Conservation (phyloP, 2,888 invertebrate species). For the Hartigia nigra region DNA sequence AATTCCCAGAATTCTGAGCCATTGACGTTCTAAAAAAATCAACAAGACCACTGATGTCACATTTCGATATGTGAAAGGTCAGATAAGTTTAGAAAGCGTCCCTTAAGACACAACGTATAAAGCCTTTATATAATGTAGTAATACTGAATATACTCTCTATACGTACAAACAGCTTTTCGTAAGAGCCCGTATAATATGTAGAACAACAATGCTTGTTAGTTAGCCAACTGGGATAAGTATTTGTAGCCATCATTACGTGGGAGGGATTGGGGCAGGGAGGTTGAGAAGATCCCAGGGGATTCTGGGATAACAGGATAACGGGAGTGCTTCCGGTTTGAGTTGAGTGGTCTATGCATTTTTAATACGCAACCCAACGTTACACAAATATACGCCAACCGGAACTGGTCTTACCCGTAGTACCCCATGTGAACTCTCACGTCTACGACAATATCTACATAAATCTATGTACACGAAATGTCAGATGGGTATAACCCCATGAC, state of each 20-base stretch:
- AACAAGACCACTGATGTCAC: neutral
- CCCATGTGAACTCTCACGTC: neutral
- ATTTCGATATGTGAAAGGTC: neutral
- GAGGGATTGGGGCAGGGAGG: neutral
- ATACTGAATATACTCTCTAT: neutral
- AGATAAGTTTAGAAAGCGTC: neutral
- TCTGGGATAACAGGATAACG: constrained; percentile 18
- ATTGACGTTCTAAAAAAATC: neutral
- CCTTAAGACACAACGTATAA: neutral
- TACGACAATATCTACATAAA: neutral
- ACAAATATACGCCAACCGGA: neutral
- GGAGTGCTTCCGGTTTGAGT: constrained; percentile 55
- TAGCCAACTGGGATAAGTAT: constrained; percentile 12
- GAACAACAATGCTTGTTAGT: constrained; percentile 7
- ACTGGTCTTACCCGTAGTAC: neutral
- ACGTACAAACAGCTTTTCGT: neutral
- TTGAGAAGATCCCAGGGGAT: constrained; percentile 5
- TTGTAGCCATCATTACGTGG: constrained; percentile 14
- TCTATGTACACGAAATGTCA: neutral
- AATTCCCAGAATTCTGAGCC: neutral
- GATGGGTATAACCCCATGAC: neutral
- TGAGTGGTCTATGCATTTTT: constrained; percentile 61
- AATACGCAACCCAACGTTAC: constrained; percentile 28
- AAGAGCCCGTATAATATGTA: neutral
- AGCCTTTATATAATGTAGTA: neutral